Conservation (phyloP, 2,888 invertebrate genomes). For the Acleris holmiana region DNA sequence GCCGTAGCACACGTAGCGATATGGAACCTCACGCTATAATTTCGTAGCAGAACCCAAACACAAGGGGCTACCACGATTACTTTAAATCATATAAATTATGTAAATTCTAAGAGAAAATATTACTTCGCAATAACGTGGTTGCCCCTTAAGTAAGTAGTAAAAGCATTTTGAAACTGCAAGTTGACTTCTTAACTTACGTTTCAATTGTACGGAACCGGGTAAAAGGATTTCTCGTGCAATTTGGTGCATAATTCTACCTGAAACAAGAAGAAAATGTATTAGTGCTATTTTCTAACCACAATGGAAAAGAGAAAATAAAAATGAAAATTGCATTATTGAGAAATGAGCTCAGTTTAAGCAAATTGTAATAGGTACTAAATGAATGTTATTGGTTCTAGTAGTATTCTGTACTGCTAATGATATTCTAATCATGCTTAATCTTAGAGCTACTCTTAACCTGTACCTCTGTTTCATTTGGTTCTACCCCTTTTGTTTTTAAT, state of each 20-base stretch:
- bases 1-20: constrained; percentile 6
- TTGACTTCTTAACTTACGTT: constrained; percentile 68
- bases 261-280: constrained; percentile 82
- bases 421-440: no score
- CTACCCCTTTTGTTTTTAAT: no score
- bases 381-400: no score
- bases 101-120: no score
- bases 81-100: no score
- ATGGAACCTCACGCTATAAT: neutral
- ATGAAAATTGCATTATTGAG: neutral
- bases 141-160: neutral
- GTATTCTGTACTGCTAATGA: no score
- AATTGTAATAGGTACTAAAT: neutral
- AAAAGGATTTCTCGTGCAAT: constrained; percentile 77
- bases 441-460: no score
- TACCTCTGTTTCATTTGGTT: no score
- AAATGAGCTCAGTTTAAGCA: neutral
- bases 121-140: neutral
- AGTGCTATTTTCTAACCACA: constrained; percentile 48
- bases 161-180: constrained; percentile 10
- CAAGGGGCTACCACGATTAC: neutral
- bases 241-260: constrained; percentile 85
- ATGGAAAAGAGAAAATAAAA: neutral
- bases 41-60: constrained; percentile 1
- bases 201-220: constrained; percentile 63